Percentiles rank a stretch among this genome's conserved stretches.
Evolutionary conservation across 2,888 invertebrate genomes (phyloP).

Genomic region (Rapana venosa): DNA sequence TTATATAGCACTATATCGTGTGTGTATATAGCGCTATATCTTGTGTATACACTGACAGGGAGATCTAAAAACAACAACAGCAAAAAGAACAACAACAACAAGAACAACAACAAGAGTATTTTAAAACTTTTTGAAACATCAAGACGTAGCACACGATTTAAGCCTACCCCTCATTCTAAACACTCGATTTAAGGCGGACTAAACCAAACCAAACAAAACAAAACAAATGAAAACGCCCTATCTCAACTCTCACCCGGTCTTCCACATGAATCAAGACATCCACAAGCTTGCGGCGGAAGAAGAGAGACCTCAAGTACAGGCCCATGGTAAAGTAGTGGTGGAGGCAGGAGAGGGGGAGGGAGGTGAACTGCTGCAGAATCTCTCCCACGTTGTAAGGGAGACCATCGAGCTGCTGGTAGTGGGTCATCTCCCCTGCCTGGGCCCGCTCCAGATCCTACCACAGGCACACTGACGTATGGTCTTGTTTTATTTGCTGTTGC

Average conservation of each 20-base stretch:
- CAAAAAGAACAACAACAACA: too few species aligned
- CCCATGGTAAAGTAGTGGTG: conserved; percentile 61
- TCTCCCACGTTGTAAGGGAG: conserved; percentile 41
- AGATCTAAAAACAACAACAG: too few species aligned
- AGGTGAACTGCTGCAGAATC: conserved; percentile 52
- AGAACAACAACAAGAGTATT: too few species aligned
- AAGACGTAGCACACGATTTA: too few species aligned
- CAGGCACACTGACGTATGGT: not conserved
- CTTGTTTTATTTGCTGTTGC: too few species aligned
- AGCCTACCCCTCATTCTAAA: too few species aligned
- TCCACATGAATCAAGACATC: conserved; percentile 65
- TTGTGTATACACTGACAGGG: too few species aligned
- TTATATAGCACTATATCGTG: too few species aligned
- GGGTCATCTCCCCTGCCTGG: conserved; percentile 29
- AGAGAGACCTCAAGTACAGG: conserved; percentile 57
- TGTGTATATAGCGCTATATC: too few species aligned
- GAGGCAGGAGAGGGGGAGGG: conserved; percentile 56
- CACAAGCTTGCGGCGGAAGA: conserved; percentile 69
- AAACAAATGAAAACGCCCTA: not conserved
- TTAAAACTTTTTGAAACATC: too few species aligned
- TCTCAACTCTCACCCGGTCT: conserved; percentile 41
- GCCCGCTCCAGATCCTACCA: conserved; percentile 29
- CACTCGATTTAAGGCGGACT: too few species aligned
- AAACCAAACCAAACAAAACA: not conserved
- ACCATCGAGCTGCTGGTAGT: not conserved